These are phyloP conservation scores for Danio aesculapii DNA, from an alignment of 2,797 vertebrate genomes.

Conservation along the genomic window DNA sequence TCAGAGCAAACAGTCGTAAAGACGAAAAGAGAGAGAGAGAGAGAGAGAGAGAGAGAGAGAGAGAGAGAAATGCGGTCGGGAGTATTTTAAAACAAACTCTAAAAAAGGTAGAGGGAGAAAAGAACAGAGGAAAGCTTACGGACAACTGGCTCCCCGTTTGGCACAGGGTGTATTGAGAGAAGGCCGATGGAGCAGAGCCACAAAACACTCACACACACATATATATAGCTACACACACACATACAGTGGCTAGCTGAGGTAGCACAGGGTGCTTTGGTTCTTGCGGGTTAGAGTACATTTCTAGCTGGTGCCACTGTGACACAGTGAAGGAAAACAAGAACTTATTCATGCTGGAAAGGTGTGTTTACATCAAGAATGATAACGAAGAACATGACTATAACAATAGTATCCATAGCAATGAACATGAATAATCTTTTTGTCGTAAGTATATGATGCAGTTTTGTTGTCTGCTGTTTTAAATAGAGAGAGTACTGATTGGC, in stretches of 20 bases:
- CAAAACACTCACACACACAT: constrained; percentile 2
- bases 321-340: not conserved
- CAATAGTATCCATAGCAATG: no score
- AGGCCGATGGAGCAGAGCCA: constrained; percentile 40
- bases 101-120: constrained; percentile 63
- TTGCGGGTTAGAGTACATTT: constrained; percentile 5
- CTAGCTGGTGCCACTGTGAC: constrained; percentile 1
- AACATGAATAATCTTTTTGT: no score
- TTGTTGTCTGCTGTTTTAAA: no score
- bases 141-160: constrained; percentile 59
- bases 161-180: constrained; percentile 43
- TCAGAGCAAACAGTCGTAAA: constrained; percentile 71
- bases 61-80: constrained; percentile 52
- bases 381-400: no score
- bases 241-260: constrained; percentile 26
- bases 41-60: no score
- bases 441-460: no score
- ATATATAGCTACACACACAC: not conserved
- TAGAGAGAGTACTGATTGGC: no score
- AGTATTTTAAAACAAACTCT: constrained; percentile 70
- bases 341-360: not conserved
- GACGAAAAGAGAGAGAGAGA: constrained; percentile 45
- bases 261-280: constrained; percentile 25
- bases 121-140: constrained; percentile 59
- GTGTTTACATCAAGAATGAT: no score